Conservation (phyloP, 2,888 invertebrate genomes). For the Branchipolynoe longqiensis region DNA sequence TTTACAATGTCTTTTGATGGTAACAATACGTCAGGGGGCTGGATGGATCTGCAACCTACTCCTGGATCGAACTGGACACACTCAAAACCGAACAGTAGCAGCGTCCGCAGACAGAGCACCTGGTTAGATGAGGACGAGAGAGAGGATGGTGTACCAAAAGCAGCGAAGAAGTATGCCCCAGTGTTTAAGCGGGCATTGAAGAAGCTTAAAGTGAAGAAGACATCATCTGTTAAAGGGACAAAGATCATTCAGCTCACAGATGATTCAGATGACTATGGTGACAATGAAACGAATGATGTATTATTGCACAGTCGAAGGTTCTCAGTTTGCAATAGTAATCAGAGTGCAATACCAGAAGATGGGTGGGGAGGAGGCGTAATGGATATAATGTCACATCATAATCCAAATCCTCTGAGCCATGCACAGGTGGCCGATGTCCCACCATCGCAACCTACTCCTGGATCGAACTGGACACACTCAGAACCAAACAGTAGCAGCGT, state of each 20-base stretch:
- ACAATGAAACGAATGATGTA: background rate
- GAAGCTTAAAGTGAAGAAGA: slow-evolving; percentile 18
- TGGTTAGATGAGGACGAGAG: background rate
- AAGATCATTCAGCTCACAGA: slow-evolving; percentile 28
- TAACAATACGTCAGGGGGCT: slow-evolving; percentile 1
- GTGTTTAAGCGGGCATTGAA: slow-evolving; percentile 10
- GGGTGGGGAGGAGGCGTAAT: too few species aligned
- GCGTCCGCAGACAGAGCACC: background rate
- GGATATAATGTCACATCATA: too few species aligned
- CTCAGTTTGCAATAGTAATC: too few species aligned
- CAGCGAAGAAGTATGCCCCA: slow-evolving; percentile 13
- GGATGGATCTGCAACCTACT: background rate
- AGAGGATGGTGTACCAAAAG: background rate
- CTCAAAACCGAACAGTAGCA: background rate
- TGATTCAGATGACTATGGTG: background rate
- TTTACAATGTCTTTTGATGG: slow-evolving; percentile 5
- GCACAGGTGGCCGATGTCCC: too few species aligned
- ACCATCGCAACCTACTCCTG: background rate
- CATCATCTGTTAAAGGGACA: slow-evolving; percentile 12
- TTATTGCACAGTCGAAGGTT: background rate
- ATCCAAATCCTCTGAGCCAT: too few species aligned
- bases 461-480: background rate
- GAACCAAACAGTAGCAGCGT: background rate
- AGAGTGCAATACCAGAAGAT: too few species aligned
- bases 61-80: background rate